Base-by-base conservation (phyloP, 1,140 invertebrate genomes). In the Trypoxylus dichotomus region DNA sequence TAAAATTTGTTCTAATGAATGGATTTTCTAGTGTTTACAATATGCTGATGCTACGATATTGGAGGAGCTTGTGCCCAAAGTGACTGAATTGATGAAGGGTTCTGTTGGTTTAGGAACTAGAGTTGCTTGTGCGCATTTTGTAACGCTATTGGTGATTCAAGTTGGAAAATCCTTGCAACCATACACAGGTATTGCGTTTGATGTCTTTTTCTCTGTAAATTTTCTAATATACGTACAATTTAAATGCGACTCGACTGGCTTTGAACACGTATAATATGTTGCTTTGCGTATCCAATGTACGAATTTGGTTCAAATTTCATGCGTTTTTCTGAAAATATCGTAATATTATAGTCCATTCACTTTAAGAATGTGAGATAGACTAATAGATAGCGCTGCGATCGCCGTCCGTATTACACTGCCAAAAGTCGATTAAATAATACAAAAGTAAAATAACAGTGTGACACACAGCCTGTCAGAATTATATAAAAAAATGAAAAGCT, bases 71-170 rank as follows among this genome's bases (percentile, higher is more conserved):
- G 89, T 96, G 15, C 94, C 95, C 5, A 91, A 92, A 83, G 87
- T 98, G 0, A 87, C 94, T 32, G 96, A 98, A 78, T 87, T 97
- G 54, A 92, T 96, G 79, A 95, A 93, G 80, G 91, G 91, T 24
- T 94, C 92, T 68, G 88, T 94, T 7, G 94, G 93, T 80, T 89
- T 97, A 68, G 94, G 94, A 47, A 96, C 95, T 0, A 95, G 95
- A 87, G 92, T 96, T 43, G 94, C 94, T 0, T 94, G 93, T 84
- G 92, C 94, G 1, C 94, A 96, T 87, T 95, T 97, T 86, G 88
- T 97, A 7, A 91, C 93, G 15, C 89, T 95, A 60, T 87, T 96
- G 5, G 90, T 92, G 60, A 81, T 84, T 8, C 86, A 89, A 58
- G 75, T 88, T 15, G 88, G 87, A 76, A 81, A 88, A 76, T 90